Conservation (phyloP, 2,888 invertebrate genomes). For the Lithosia quadra region DNA sequence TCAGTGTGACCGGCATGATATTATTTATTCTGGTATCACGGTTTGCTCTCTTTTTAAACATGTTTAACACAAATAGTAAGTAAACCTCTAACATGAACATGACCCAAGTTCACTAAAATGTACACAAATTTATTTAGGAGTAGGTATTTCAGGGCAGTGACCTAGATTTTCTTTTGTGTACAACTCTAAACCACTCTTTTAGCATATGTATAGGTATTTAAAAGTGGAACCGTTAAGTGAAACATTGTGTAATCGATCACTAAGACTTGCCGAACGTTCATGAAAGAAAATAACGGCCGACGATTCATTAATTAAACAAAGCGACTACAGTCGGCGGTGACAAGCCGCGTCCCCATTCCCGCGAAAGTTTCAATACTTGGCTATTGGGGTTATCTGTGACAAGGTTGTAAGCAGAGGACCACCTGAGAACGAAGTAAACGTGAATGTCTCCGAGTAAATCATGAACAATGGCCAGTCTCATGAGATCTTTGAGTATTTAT, state of each 20-base stretch:
- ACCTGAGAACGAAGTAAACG: constrained; percentile 77
- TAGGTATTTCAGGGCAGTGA: background rate
- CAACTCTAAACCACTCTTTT: constrained; percentile 15
- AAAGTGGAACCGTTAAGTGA: constrained; percentile 37
- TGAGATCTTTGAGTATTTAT: constrained; percentile 58
- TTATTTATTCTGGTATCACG: background rate
- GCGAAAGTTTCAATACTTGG: constrained; percentile 75
- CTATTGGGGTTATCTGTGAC: constrained; percentile 80
- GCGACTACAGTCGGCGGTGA: constrained; percentile 58
- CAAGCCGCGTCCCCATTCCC: constrained; percentile 73
- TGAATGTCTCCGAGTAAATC: constrained; percentile 75
- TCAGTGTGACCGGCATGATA: constrained; percentile 25
- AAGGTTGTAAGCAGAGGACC: constrained; percentile 78
- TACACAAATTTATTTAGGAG: background rate
- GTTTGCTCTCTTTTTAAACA: constrained; percentile 2
- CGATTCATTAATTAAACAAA: constrained; percentile 74
- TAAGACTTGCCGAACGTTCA: constrained; percentile 47
- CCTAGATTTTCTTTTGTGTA: constrained; percentile 21
- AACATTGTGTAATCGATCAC: constrained; percentile 52
- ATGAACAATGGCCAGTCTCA: constrained; percentile 56
- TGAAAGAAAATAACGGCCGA: constrained; percentile 54
- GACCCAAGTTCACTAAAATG: constrained; percentile 1
- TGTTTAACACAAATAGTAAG: background rate
- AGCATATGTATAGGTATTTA: constrained; percentile 19
- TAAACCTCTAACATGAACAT: background rate